Percentiles rank a stretch among this genome's conserved stretches.
phyloP scores from a whole-genome alignment of 2,888 invertebrate genomes.

The Argynnis bischoffii region DNA sequence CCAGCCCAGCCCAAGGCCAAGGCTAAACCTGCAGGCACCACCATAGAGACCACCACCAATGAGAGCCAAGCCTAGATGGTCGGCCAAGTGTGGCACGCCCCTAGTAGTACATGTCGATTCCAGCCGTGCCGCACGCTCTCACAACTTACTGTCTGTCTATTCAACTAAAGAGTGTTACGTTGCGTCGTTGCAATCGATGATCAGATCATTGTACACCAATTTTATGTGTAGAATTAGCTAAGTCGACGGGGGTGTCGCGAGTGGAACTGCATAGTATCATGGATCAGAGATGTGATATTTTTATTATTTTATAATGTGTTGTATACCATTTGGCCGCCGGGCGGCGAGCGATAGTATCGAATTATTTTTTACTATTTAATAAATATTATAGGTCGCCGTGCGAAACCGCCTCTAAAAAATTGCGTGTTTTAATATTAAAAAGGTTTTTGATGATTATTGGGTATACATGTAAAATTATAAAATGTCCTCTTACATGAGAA shows the following conservation, averaged over 20 bases:
- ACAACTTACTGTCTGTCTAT: constrained; percentile 42
- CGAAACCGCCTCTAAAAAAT: constrained; percentile 35
- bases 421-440: constrained; percentile 43
- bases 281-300: constrained; percentile 79
- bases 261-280: constrained; percentile 74
- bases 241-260: constrained; percentile 53
- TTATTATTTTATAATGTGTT: constrained; percentile 66
- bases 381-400: constrained; percentile 38
- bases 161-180: constrained; percentile 67
- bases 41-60: constrained; percentile 74
- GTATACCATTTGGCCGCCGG: constrained; percentile 44
- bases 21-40: constrained; percentile 63
- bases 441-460: constrained; percentile 41
- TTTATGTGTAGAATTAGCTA: constrained; percentile 39
- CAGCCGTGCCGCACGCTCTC: constrained; percentile 57
- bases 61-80: constrained; percentile 77
- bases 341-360: constrained; percentile 39
- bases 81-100: constrained; percentile 56
- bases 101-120: constrained; percentile 68
- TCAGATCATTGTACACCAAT: constrained; percentile 38
- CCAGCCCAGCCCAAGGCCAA: constrained; percentile 65
- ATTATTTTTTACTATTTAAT: constrained; percentile 42
- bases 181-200: constrained; percentile 46
- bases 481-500: constrained; percentile 40
- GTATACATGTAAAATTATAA: constrained; percentile 40